Evolutionary conservation across 2,797 vertebrate species (phyloP).

Genomic region (Melanogrammus aeglefinus): DNA sequence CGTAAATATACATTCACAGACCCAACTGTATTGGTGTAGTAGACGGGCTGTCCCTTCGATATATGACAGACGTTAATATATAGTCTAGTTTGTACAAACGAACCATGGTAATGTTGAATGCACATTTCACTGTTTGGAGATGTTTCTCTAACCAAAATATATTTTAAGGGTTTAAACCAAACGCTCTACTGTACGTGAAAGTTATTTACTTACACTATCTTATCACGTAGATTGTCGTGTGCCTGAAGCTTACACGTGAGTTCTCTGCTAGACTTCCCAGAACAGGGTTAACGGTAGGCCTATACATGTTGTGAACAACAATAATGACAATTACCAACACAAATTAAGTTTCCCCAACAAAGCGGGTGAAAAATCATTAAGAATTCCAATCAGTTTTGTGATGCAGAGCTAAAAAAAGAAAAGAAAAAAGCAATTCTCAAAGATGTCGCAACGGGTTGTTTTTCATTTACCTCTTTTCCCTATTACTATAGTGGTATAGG

Average conservation of each 20-base stretch:
- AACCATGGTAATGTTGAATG: not conserved
- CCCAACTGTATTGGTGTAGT: not conserved
- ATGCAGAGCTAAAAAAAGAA: not conserved
- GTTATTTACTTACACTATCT: conserved; percentile 33
- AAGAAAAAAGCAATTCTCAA: not conserved
- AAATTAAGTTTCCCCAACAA: not conserved
- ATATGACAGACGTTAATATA: not conserved
- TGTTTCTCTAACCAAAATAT: not conserved
- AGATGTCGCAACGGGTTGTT: not conserved
- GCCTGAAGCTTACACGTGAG: conserved; percentile 44
- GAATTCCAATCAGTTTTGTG: not conserved
- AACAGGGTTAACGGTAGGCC: not conserved
- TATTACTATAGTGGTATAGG: not conserved
- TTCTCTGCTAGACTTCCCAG: conserved; percentile 4
- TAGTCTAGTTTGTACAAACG: not conserved
- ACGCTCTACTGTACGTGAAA: conserved; percentile 3
- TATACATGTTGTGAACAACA: not conserved
- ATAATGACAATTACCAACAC: not conserved
- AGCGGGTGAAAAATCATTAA: not conserved
- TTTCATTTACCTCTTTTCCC: not conserved
- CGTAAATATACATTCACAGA: not conserved
- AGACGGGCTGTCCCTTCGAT: not conserved
- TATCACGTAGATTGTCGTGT: conserved; percentile 48
- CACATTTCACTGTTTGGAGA: not conserved
- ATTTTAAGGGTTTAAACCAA: not conserved